Evolutionary conservation across 92 coral and sea anemone genomes (phyloP), one percentile per base, ranked within the genome.

Genomic region (Metridium senile): DNA sequence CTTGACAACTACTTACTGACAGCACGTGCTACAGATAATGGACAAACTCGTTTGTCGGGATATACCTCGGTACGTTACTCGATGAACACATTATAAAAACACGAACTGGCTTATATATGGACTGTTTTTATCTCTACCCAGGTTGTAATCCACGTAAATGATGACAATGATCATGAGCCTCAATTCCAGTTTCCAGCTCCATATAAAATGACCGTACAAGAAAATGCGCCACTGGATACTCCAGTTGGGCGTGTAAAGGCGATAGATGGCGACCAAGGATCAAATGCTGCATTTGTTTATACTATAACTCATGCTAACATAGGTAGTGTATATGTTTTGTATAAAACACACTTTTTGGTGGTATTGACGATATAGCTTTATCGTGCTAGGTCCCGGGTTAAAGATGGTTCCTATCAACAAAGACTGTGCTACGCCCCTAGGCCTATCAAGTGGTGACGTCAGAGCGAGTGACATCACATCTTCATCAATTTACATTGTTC

Each of bases 111-210:
- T n/a, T n/a, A n/a, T 54, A 54, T 21, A 20, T 3, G 2, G 25
- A 54, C n/a, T 54, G 59, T 13, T 59, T 59, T 66, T 68, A 26
- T 54, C 46, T 25, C 56, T n/a, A 22, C 62, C 1, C 18, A 94
- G 98, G 98, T 94, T 11, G 89, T 85, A 23, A 87, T 94, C 13
- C 84, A 88, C 45, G 86, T 94, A 20, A 66, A 87, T 23, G 98
- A 92, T 58, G 88, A 62, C 19, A 94, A 94, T 57, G 94, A 94
- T 78, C 86, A 94, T 58, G 81, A 93, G 17, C 98, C 98, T 11
- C 74, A 75, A 82, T 94, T 94, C 87, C 98, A 94, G 92, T 94
- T 94, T 75, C 87, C 77, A 26, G 80, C 98, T 56, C 98, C 98
- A 20, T 85, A 91, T 47, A 94, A 89, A 80, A 94, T 94, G 98